Evolutionary conservation across 2,888 invertebrate species (phyloP), one percentile per base, ranked within the genome.

Genomic region (Archips crataeganus): DNA sequence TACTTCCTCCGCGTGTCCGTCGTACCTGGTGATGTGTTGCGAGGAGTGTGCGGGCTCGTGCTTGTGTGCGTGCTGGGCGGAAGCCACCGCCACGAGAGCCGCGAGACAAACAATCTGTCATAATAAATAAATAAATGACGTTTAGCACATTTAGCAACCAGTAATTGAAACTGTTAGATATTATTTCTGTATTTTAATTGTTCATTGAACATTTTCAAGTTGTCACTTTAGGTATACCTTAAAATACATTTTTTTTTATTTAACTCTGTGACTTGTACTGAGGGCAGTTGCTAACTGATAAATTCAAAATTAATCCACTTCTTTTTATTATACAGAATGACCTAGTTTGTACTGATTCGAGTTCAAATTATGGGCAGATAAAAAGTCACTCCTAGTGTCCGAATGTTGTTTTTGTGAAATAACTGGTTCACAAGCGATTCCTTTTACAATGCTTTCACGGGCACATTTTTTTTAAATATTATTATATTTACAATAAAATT

Each of bases 21-120:
- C 45, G 80, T 82, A 11, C 79, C 82, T 62, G 70, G 81, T 66
- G 81, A 82, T 71, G 69, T 77, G 77, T 66, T 81, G 81, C 9
- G 81, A 79, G 8, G 81, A 81, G 59, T 74, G 75, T 5, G 76
- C 77, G 87, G 84, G 42, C 87, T 79, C 51, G 88, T 93, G 63
- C 10, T 51, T 82, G 85, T 77, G 57, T 84, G 85, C 76, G 85
- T 86, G 70, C 45, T 73, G 70, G 32, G 70, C 70, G 2, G 39
- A 59, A 0, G 54, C 70, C 4, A 54, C 23, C 5, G 72, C 74
- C 8, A 69, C 54, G 4, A 73, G 39, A 8, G 61, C 70, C 5
- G 68, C 67, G n/a, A 77, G 11, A 47, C 61, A 71, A 2, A 70
- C 34, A 4, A 73, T 65, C 77, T 75, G 51, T 34, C 42, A 51